Base-by-base conservation (phyloP, 23 tunicate genomes). In the Trididemnum miniatum region DNA sequence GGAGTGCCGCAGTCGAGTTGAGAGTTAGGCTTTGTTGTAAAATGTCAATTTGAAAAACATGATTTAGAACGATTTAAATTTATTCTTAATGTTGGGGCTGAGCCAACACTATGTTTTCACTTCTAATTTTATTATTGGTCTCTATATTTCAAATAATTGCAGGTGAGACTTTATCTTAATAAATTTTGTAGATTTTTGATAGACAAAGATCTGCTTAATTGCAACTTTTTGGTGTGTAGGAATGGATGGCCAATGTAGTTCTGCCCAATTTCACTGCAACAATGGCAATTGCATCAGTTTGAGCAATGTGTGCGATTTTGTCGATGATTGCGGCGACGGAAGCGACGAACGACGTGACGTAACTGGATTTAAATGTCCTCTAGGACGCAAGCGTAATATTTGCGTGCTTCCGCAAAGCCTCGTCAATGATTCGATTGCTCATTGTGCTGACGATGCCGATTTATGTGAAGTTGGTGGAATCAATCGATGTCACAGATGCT, bases 361-460 rank as follows among this genome's bases (percentile, higher is more conserved):
- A 35, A 27, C 65, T 29, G 93, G 93, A 3, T 88, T 88, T 29
- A 88, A 88, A 69, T 88, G 93, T 35, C 65, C 87, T 0, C 25
- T 83, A 0, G 84, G 84, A 20, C 25, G 49, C 7, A 29, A 36
- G 29, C 57, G 82, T 0, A 54, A 83, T 34, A 35, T 67, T 4
- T 88, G 94, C 84, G 87, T 76, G 1, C 84, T 88, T 23, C 94
- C 94, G 31, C 87, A 88, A 39, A 78, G 87, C 20, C 78, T 71
- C 37, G 69, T 88, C 0, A 35, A 35, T 12, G 94, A 88, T 40
- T n/a, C 26, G 4, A 32, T 66, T 20, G 1, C 87, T 31, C 88
- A 88, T 24, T 88, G 94, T 36, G 49, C 20, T 57, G 63, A 83
- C 65, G 72, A 62, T 2, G 65, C 62, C 34, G 94, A 88, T 65